phyloP scores from a whole-genome alignment of 2,888 invertebrate genomes.

The Epinotia brunnichana region DNA sequence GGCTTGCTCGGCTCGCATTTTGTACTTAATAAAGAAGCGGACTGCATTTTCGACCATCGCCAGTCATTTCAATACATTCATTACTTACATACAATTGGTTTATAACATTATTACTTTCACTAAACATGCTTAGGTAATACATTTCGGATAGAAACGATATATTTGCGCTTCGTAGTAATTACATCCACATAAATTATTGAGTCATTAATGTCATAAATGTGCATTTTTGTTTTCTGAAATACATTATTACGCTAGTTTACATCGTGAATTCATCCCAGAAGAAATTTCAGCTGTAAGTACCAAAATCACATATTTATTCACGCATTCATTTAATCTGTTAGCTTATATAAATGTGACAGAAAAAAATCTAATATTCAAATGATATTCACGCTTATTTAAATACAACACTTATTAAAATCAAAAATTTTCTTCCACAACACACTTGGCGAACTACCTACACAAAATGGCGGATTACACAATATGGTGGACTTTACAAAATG shows the following conservation, averaged over 20 bases:
- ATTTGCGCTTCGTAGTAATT: background rate
- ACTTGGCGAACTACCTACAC: constrained; percentile 28
- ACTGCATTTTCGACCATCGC: constrained; percentile 45
- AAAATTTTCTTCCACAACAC: constrained; percentile 30
- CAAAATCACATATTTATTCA: constrained; percentile 17
- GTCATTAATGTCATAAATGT: background rate
- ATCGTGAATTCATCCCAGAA: background rate
- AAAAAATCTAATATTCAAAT: background rate
- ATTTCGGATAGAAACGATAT: background rate
- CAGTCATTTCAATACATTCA: constrained; percentile 52
- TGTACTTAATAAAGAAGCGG: background rate
- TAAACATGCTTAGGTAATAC: background rate
- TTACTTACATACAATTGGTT: constrained; percentile 2
- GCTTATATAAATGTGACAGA: background rate
- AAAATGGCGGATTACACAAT: constrained; percentile 44
- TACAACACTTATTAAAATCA: constrained; percentile 17
- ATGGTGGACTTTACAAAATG: constrained; percentile 49
- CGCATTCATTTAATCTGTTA: constrained; percentile 2
- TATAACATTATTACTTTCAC: background rate
- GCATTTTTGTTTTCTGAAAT: background rate
- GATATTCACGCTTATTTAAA: constrained; percentile 1
- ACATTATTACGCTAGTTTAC: constrained; percentile 16
- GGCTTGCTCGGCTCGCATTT: background rate
- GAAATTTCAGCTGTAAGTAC: constrained; percentile 30
- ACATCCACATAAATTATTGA: background rate